Conservation (phyloP, 1,140 invertebrate species). For the Brachionus paranguensis region DNA sequence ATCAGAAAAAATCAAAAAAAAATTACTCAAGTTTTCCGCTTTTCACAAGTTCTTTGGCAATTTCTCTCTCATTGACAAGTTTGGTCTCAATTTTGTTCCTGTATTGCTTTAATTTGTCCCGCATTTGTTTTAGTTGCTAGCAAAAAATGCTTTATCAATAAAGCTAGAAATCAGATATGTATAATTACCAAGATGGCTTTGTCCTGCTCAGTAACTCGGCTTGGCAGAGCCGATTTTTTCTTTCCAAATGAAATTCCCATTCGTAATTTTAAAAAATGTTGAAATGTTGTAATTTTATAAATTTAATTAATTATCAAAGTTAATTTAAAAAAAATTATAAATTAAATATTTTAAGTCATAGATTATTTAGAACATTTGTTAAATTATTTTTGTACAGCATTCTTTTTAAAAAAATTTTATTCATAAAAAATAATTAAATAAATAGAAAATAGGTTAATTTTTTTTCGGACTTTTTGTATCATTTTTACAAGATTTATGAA, state of each 20-base stretch:
- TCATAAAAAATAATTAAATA: neutral
- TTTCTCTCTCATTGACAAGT: constrained; percentile 6
- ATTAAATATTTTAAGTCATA: neutral
- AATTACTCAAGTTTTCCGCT: constrained; percentile 36
- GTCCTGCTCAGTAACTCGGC: constrained; percentile 7
- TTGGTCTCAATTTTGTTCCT: neutral
- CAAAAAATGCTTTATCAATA: neutral
- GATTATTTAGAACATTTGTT: neutral
- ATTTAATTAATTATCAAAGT: neutral
- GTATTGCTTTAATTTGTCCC: constrained; percentile 34
- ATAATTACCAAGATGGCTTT: neutral
- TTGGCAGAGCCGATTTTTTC: neutral
- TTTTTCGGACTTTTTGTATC: constrained; percentile 1
- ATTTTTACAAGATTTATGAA: constrained; percentile 29
- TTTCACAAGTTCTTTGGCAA: constrained; percentile 39
- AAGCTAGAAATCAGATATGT: neutral
- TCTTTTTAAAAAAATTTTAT: no score
- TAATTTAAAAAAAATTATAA: neutral
- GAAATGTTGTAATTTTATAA: no score
- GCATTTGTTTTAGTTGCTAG: constrained; percentile 36
- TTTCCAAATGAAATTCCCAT: constrained; percentile 20
- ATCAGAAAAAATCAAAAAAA: neutral
- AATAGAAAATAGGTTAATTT: neutral
- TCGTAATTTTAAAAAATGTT: neutral
- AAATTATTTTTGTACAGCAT: neutral